phyloP scores from a whole-genome alignment of 2,797 vertebrate genomes.

The Geotrypetes seraphini region DNA sequence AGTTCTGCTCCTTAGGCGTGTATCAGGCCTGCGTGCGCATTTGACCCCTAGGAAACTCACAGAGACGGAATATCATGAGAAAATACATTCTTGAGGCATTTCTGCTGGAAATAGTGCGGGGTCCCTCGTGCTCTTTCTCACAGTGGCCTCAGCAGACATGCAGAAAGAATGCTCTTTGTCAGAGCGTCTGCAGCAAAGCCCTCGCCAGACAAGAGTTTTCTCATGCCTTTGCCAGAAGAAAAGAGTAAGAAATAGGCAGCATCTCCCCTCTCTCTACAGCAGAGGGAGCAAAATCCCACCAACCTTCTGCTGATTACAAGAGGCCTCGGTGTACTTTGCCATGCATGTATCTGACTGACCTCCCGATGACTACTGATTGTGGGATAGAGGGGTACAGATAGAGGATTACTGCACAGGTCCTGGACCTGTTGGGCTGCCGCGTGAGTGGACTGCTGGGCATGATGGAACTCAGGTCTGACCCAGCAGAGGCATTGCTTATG shows the following conservation, averaged over 20 bases:
- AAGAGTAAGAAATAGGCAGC: constrained; percentile 5
- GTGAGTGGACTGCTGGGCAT: too few relatives aligned
- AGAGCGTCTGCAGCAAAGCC: constrained; percentile 20
- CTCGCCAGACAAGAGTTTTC: too few relatives aligned
- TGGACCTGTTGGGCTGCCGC: too few relatives aligned
- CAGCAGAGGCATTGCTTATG: too few relatives aligned
- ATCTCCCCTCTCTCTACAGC: neutral
- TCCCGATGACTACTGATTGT: too few relatives aligned
- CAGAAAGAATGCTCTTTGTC: constrained; percentile 36
- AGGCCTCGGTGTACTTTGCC: too few relatives aligned
- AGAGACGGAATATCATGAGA: constrained; percentile 17
- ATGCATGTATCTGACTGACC: too few relatives aligned
- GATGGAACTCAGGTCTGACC: too few relatives aligned
- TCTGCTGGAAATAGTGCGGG: constrained; percentile 33
- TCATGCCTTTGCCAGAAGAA: constrained; percentile 27
- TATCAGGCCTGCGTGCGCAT: constrained; percentile 24
- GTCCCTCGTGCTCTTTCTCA: constrained; percentile 27
- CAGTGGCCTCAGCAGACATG: constrained; percentile 18
- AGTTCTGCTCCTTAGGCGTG: constrained; percentile 21
- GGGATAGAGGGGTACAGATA: too few relatives aligned
- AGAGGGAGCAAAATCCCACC: too few relatives aligned
- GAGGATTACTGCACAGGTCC: too few relatives aligned
- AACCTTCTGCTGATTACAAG: too few relatives aligned
- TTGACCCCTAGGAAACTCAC: constrained; percentile 28
- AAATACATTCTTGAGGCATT: constrained; percentile 18